Conservation (phyloP, 1,140 invertebrate species). For the Diplogasteroides magnus region DNA sequence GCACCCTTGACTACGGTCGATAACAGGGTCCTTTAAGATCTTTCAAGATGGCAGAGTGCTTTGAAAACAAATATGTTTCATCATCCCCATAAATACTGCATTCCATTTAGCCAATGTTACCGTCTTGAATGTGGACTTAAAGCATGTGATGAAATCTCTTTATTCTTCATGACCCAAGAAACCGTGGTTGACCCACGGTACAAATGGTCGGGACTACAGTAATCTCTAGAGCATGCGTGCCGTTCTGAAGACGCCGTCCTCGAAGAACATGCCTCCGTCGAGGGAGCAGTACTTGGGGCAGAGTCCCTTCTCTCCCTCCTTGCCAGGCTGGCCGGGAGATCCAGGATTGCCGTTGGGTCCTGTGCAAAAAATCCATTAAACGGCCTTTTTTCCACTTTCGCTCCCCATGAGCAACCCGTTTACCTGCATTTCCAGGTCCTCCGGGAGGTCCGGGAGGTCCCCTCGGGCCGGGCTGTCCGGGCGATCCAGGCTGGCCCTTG, state of each 20-base stretch:
- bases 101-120: too few species aligned
- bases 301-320: constrained; percentile 24
- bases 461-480: constrained; percentile 1
- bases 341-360: constrained; percentile 15
- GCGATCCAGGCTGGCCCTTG: constrained; percentile 14
- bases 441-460: constrained; percentile 15
- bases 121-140: too few species aligned
- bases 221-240: neutral
- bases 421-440: neutral
- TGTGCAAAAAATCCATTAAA: neutral
- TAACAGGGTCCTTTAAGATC: too few species aligned
- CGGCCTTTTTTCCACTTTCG: too few species aligned
- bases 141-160: too few species aligned
- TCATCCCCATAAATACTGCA: too few species aligned
- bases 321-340: constrained; percentile 17
- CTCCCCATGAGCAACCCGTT: constrained; percentile 15
- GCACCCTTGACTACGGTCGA: too few species aligned
- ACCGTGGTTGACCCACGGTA: too few species aligned
- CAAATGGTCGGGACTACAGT: neutral
- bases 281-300: constrained; percentile 45
- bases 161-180: too few species aligned
- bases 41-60: too few species aligned
- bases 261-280: constrained; percentile 48
- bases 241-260: constrained; percentile 29
- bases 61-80: too few species aligned